Conservation (phyloP, 2,888 invertebrate species). For the Bruchidius siliquastri region DNA sequence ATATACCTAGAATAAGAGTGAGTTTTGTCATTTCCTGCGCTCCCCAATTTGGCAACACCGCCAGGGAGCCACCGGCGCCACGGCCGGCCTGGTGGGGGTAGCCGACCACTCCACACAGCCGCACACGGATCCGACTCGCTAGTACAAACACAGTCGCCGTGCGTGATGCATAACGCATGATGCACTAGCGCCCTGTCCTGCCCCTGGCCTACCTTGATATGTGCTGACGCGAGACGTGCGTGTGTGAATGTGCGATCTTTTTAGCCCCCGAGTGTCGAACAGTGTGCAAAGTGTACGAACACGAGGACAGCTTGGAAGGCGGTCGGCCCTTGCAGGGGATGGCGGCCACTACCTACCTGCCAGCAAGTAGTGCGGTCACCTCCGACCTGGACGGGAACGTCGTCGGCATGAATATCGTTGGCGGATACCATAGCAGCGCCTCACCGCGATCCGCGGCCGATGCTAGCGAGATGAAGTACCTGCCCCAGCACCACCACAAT, state of each 20-base stretch:
- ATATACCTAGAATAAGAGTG: not conserved
- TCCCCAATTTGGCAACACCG: not conserved
- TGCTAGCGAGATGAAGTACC: constrained; percentile 93
- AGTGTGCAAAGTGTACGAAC: constrained; percentile 41
- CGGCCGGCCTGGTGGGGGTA: constrained; percentile 26
- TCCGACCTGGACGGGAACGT: constrained; percentile 70
- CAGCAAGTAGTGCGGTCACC: constrained; percentile 64
- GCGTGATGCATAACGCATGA: constrained; percentile 61
- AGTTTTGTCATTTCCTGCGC: not conserved
- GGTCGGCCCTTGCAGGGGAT: constrained; percentile 67
- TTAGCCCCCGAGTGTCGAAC: constrained; percentile 21
- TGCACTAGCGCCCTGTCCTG: constrained; percentile 26
- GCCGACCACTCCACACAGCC: constrained; percentile 1
- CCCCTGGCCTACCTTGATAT: not conserved
- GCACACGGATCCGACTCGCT: constrained; percentile 50
- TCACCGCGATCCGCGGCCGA: constrained; percentile 82
- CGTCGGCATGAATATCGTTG: constrained; percentile 69
- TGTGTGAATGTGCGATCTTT: not conserved
- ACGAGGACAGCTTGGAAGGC: constrained; percentile 48
- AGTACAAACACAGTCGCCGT: constrained; percentile 55
- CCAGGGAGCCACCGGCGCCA: not conserved
- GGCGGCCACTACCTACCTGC: constrained; percentile 94
- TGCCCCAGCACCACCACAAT: constrained; percentile 81
- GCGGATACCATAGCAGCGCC: constrained; percentile 75
- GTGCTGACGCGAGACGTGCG: not conserved